Conservation (phyloP, 2,797 vertebrate genomes). For the Chaunax sp. region DNA sequence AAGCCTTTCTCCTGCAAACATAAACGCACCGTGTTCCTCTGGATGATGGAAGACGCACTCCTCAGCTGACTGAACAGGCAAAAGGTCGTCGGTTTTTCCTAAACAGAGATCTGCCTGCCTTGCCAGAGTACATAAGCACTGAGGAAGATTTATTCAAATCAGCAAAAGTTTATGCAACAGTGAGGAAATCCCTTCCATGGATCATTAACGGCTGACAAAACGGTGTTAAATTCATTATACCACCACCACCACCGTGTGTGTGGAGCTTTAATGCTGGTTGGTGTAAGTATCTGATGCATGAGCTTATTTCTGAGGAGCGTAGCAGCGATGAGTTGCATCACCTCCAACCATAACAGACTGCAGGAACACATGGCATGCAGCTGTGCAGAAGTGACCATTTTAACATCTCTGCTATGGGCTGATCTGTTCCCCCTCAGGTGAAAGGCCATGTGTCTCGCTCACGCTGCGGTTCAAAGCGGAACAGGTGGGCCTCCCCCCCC, state of each 20-base stretch:
- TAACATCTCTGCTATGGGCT: conserved; percentile 36
- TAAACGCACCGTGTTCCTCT: conserved; percentile 64
- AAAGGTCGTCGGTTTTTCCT: conserved; percentile 71
- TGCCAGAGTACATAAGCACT: conserved; percentile 58
- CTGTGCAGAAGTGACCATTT: conserved; percentile 64
- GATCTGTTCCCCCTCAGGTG: conserved; percentile 52
- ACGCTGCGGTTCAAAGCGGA: conserved; percentile 63
- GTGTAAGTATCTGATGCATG: conserved; percentile 44
- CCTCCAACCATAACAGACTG: conserved; percentile 52
- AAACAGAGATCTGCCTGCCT: conserved; percentile 58
- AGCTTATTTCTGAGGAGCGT: conserved; percentile 23
- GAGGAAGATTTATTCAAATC: conserved; percentile 79
- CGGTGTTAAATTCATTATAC: conserved; percentile 80
- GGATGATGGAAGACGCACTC: conserved; percentile 80
- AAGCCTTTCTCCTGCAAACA: conserved; percentile 78
- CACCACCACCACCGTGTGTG: conserved; percentile 79
- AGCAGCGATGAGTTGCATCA: conserved; percentile 31
- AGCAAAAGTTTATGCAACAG: conserved; percentile 73
- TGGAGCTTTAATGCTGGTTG: conserved; percentile 68
- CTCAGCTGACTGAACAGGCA: conserved; percentile 72
- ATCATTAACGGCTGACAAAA: conserved; percentile 80
- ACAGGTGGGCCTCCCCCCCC: conserved; percentile 54
- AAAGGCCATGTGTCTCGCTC: conserved; percentile 47
- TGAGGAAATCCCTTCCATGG: conserved; percentile 76
- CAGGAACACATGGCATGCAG: conserved; percentile 76